Evolutionary conservation across 2,797 vertebrate genomes (phyloP), one percentile per base, ranked within the genome.

Genomic region (Buceros bicornis): DNA sequence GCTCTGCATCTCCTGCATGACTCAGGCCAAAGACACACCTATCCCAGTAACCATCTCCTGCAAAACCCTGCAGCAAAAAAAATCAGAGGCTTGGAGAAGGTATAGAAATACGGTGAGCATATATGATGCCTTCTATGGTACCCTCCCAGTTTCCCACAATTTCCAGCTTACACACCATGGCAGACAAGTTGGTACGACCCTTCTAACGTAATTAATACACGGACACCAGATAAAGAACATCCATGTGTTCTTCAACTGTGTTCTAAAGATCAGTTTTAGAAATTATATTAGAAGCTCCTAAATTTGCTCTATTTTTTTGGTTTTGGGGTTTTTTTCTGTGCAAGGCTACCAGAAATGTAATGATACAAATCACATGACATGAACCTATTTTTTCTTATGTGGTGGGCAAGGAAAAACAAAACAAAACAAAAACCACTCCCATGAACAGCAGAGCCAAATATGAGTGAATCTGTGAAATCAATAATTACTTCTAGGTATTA

Each of bases 401-500:
- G 58, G 8, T 37, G 6, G 8, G 7, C 3, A 71, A 77, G 26
- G 18, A 82, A 61, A 90, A 87, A 69, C 6, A 7, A 42, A 81
- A 19, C 10, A 73, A 69, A 96, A 95, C 4, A 73, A 69, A 96
- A 95, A 4, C 1, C 22, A 87, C 26, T 82, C 9, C 33, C 14
- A 37, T 25, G 24, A 87, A 92, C 20, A 89, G 40, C 74, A 89
- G 25, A 71, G 53, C 2, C 12, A 76, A 45, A 42, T 79, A 85
- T 1, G 4, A 74, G 22, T 3, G 15, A 69, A 83, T 54, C n/a
- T 17, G 9, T 80, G 20, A 85, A 92, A 84, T 31, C 71, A 73
- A 26, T 15, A 84, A 62, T 73, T 87, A 72, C n/a, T 82, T 58
- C 13, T 28, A 82, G 56, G 42, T 87, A 94, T 66, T 89, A 76